Evolutionary conservation across 2,113 vertebrate genomes (phyloP).

Genomic region (Gymnarchus niloticus): DNA sequence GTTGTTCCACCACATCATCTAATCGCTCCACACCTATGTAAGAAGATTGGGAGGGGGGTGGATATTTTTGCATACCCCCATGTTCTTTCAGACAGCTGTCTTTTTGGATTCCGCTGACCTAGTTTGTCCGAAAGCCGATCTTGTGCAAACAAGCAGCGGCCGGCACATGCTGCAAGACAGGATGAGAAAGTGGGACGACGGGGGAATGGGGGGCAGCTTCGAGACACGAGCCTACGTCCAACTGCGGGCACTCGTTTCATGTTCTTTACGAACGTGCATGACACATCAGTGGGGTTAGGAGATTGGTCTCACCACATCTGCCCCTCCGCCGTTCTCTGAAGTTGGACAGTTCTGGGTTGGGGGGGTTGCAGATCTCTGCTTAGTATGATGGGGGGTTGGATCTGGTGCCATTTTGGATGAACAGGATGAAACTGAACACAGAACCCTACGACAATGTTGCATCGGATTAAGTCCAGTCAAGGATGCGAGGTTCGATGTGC

Average conservation of each 20-base stretch:
- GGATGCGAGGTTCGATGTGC: not conserved
- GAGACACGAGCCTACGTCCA: not conserved
- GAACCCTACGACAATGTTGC: not conserved
- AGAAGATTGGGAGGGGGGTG: not conserved
- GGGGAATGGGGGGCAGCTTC: not conserved
- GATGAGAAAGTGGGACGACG: not conserved
- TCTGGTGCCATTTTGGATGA: not conserved
- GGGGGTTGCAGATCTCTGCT: not conserved
- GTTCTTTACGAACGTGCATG: not conserved
- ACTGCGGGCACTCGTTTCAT: not conserved
- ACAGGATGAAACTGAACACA: not conserved
- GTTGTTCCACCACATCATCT: too few relatives aligned
- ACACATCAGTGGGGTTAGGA: not conserved
- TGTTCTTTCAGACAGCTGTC: not conserved
- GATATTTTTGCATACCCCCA: not conserved
- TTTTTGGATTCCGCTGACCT: not conserved
- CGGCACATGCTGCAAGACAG: not conserved
- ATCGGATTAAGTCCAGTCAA: not conserved
- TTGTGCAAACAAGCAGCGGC: too few relatives aligned
- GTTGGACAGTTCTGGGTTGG: not conserved
- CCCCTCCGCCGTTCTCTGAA: not conserved
- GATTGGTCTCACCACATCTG: not conserved
- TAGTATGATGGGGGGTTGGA: not conserved
- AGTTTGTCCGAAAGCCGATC: not conserved
- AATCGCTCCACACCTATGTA: too few relatives aligned